Percentiles rank a stretch among this genome's conserved stretches.
Conservation (phyloP, 64 coral and sea anemone genomes). For the Stylophora pistillata region DNA sequence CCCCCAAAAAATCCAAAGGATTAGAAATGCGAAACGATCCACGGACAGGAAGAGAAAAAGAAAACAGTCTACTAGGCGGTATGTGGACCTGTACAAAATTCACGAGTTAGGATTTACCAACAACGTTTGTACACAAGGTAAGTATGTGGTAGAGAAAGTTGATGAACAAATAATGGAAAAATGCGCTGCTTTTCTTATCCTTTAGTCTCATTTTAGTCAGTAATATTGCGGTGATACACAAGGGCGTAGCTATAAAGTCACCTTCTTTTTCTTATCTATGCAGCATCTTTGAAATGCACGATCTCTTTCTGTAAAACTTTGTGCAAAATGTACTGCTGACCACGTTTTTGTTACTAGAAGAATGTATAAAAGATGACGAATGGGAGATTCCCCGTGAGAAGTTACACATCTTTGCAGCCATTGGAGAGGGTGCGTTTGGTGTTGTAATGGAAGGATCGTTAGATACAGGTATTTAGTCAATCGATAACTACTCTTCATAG, state of each 20-base stretch:
- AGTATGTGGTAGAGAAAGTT: not conserved
- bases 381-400: slow-evolving; percentile 49
- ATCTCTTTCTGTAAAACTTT: too few relatives aligned
- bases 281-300: too few relatives aligned
- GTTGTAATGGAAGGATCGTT: slow-evolving; percentile 33
- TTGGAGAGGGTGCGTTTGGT: slow-evolving; percentile 53
- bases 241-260: too few relatives aligned
- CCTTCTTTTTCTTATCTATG: too few relatives aligned
- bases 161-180: not conserved
- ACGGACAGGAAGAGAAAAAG: not conserved
- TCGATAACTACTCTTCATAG: not conserved
- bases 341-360: not conserved
- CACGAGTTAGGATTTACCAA: slow-evolving; percentile 5
- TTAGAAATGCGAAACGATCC: not conserved
- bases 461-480: slow-evolving; percentile 8
- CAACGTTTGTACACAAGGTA: slow-evolving; percentile 6
- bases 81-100: slow-evolving; percentile 24
- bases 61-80: slow-evolving; percentile 5
- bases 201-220: too few relatives aligned
- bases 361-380: not conserved
- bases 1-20: not conserved
- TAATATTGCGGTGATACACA: too few relatives aligned
- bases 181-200: too few relatives aligned
- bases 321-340: too few relatives aligned
- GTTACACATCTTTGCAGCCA: not conserved